phyloP scores from a whole-genome alignment of 2,888 invertebrate species.

The Chymomyza fuscimana region DNA sequence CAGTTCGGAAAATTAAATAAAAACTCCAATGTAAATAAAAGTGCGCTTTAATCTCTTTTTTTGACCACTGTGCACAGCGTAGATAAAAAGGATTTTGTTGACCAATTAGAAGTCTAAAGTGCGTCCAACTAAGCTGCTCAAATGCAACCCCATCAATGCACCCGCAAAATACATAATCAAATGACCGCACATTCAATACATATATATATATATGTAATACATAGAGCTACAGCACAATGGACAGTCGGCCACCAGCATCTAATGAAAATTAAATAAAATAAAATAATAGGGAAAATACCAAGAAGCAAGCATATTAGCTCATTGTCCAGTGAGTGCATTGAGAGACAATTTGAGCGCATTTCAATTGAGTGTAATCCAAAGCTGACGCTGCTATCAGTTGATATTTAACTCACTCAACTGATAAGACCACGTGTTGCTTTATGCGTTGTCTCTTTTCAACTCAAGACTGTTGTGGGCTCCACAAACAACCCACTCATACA shows the following conservation, averaged over 20 bases:
- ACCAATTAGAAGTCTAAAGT: constrained; percentile 59
- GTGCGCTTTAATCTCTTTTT: too few relatives aligned
- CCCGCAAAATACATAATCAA: constrained; percentile 34
- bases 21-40: too few relatives aligned
- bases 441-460: constrained; percentile 50
- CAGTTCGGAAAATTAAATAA: too few relatives aligned
- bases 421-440: constrained; percentile 75
- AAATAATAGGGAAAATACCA: constrained; percentile 21
- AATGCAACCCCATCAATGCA: constrained; percentile 45
- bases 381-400: constrained; percentile 20
- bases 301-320: neutral
- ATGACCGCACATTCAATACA: constrained; percentile 42
- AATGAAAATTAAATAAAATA: constrained; percentile 49
- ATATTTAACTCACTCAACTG: constrained; percentile 54
- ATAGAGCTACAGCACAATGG: constrained; percentile 18
- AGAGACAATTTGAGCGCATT: constrained; percentile 16
- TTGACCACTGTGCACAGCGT: neutral
- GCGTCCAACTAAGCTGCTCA: constrained; percentile 44
- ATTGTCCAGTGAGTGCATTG: constrained; percentile 9
- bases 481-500: constrained; percentile 1
- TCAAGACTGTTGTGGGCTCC: neutral
- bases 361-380: constrained; percentile 21
- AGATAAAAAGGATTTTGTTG: constrained; percentile 29
- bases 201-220: neutral
- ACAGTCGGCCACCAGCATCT: constrained; percentile 57